Base-by-base conservation (phyloP, 1,140 invertebrate species). In the Achatina immaculata region DNA sequence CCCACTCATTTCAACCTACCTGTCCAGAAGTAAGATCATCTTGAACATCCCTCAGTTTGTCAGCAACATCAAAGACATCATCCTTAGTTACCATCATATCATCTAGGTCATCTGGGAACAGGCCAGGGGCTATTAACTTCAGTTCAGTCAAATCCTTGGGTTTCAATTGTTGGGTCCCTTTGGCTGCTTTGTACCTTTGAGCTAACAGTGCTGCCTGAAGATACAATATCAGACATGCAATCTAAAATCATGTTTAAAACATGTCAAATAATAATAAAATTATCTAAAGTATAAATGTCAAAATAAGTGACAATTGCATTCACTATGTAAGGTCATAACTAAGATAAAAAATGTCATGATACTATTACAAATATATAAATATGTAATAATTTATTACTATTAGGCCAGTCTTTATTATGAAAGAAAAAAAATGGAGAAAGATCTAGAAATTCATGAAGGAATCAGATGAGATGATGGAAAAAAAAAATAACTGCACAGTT, bases 81-180 rank as follows among this genome's bases (percentile, higher is more conserved):
- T 82, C 81, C n/a, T 34, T 45, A 11, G 48, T n/a, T 40, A 78
- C 62, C 51, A 76, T 62, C 65, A 78, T 43, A 42, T 78, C 75
- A 69, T 82, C 81, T 51, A 82, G 40, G 68, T 82, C 75, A 19
- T 38, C n/a, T 34, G 81, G 81, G 34, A 78, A 43, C 1, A 82
- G 81, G 11, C 81, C 81, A 24, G 45, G 34, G 48, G 76, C 36
- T n/a, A 82, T 40, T 4, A 34, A 51, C 11, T 76, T 76, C 43
- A 82, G 43, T 14, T 11, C 66, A 43, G 66, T 38, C 42, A 78
- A 21, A 36, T 78, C 75, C 0, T 48, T 38, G 0, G 76, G 75
- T 2, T 73, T 6, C 19, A 82, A 28, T 36, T 75, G 48, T 9
- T 48, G 6, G 0, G 48, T 42, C 1, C 43, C 55, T 24, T 42